These are phyloP conservation scores for Cichlasoma orientale DNA, from an alignment of 2,797 vertebrate species.

Conservation along the genomic window DNA sequence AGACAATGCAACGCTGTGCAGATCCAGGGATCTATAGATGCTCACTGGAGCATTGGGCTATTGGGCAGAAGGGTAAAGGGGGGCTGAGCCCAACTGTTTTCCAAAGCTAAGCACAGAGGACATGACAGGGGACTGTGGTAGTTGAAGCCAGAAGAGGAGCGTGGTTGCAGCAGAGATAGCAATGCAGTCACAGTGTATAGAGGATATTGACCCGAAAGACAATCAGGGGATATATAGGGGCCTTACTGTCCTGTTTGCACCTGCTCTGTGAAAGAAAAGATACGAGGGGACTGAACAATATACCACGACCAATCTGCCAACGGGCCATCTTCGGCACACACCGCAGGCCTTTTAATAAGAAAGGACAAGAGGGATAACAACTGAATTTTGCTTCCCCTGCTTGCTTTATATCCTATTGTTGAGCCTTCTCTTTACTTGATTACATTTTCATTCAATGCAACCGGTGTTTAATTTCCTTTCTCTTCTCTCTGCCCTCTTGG, in stretches of 20 bases:
- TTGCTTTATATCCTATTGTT: constrained; percentile 10
- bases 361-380: constrained; percentile 46
- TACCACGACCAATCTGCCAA: constrained; percentile 55
- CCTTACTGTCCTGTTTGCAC: constrained; percentile 42
- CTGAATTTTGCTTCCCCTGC: constrained; percentile 34
- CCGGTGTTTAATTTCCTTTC: constrained; percentile 72
- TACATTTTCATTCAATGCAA: constrained; percentile 69
- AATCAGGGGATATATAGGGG: constrained; percentile 25
- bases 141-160: constrained; percentile 31
- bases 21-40: constrained; percentile 74
- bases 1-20: constrained; percentile 76
- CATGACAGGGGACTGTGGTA: constrained; percentile 20
- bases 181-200: constrained; percentile 46
- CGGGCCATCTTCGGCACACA: constrained; percentile 27
- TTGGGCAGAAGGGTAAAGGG: constrained; percentile 53
- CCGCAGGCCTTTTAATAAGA: constrained; percentile 66
- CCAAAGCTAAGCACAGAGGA: constrained; percentile 40
- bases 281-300: constrained; percentile 48
- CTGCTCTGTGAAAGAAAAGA: constrained; percentile 60
- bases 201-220: constrained; percentile 65
- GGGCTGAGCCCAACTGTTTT: constrained; percentile 33
- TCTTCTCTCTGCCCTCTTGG: constrained; percentile 47
- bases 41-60: constrained; percentile 76
- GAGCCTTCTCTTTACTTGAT: constrained; percentile 46
- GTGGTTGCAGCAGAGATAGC: constrained; percentile 42